These are phyloP conservation scores for Pholis gunnellus DNA, from an alignment of 2,113 vertebrate species.

Conservation along the genomic window DNA sequence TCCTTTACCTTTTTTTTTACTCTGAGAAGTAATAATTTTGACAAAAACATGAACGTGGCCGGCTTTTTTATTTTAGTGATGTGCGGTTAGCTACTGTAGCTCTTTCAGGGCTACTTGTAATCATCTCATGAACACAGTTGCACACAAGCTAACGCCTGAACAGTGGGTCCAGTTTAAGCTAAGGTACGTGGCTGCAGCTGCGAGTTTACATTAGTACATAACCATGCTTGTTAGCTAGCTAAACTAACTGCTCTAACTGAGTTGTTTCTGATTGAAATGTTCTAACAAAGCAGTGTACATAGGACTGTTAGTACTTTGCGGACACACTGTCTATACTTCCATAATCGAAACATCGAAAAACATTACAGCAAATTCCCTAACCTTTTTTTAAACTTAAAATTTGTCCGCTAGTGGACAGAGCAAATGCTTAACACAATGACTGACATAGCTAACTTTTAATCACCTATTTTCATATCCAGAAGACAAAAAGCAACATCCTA, in stretches of 20 bases:
- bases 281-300: no score
- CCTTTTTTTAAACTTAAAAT: not conserved
- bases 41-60: not conserved
- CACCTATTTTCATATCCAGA: not conserved
- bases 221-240: not conserved
- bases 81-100: slow-evolving; percentile 8
- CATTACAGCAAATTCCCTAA: not conserved
- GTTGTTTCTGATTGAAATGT: not conserved
- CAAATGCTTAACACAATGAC: not conserved
- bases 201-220: not conserved
- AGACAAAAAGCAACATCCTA: not conserved
- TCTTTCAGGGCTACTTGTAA: not conserved
- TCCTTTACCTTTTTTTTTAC: not conserved
- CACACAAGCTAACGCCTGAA: not conserved
- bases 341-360: not conserved
- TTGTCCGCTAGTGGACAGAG: not conserved
- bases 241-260: not conserved
- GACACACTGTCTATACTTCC: not conserved
- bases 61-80: not conserved
- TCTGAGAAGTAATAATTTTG: not conserved
- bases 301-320: not conserved
- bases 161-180: not conserved
- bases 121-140: not conserved
- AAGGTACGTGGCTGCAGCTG: not conserved
- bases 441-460: not conserved